Base-by-base conservation (phyloP, 2,797 vertebrate species). In the Acropternis orthonyx region DNA sequence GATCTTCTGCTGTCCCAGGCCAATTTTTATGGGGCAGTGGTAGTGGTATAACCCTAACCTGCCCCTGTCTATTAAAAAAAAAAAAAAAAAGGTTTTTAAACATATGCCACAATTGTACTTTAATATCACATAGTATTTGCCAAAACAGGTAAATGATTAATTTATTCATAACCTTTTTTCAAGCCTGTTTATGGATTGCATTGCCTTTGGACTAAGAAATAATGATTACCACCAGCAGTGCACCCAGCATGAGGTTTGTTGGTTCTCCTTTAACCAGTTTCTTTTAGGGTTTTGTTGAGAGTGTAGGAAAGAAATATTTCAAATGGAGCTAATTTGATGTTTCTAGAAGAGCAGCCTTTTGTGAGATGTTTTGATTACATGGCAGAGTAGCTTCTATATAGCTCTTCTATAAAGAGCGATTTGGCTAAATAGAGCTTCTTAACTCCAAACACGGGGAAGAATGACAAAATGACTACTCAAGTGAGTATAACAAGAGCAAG, bases 311-410 rank as follows among this genome's bases (percentile, higher is more conserved):
- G 37, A 28, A 69, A 37, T 41, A 22, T 65, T 85, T 61, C 56
- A 80, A 37, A 56, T 76, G 24, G 58, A 85, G 41, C 27, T 89
- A 59, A 94, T 92, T 48, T 58, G 75, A 52, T 24, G 14, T 91
- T 85, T 96, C 48, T 73, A 13, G 44, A 67, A 93, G 77, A 76
- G 74, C 63, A 94, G 65, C 49, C 27, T 69, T 90, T 92, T 75
- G 66, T 65, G n/a, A 74, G 66, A 58, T 48, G 55, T 75, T 97
- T 76, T 87, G 61, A 90, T 91, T 83, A 58, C 78, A 68, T 39
- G 80, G 59, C 49, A 94, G 76, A 88, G 52, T 59, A 85, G 56
- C 28, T 37, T 44, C 51, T 69, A 7, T 27, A 49, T n/a, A n/a
- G n/a, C n/a, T n/a, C 28, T 37, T 44, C 51, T 69, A 7, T 27